phyloP scores from a whole-genome alignment of 2,113 vertebrate genomes.

The Piliocolobus tephrosceles region DNA sequence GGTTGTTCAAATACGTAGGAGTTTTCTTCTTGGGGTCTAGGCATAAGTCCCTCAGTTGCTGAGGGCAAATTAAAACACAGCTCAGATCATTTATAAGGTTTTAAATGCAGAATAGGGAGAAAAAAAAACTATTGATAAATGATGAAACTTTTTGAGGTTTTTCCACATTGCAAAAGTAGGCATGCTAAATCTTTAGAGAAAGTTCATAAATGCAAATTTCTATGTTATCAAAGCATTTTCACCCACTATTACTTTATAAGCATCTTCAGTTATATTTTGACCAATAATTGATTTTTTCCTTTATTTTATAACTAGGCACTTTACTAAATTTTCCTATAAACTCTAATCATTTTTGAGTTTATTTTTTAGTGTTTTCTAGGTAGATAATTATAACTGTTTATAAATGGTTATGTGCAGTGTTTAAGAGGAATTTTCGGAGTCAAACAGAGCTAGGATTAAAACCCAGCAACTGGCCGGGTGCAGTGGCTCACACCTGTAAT shows the following conservation, averaged over 20 bases:
- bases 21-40: neutral
- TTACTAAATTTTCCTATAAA: neutral
- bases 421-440: neutral
- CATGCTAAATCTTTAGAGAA: neutral
- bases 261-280: slow-evolving; percentile 39
- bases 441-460: neutral
- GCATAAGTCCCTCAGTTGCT: neutral
- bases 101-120: neutral
- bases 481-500: no score
- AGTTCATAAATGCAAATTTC: neutral
- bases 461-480: neutral
- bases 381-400: neutral
- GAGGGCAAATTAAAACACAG: neutral
- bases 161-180: neutral
- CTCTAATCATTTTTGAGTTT: neutral
- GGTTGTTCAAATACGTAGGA: neutral
- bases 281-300: neutral
- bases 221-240: neutral
- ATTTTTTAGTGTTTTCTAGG: neutral
- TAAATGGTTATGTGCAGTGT: neutral
- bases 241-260: neutral
- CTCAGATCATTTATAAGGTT: neutral
- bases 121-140: neutral
- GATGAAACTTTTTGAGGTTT: neutral
- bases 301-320: neutral